Evolutionary conservation across 2,888 invertebrate genomes (phyloP), one percentile per base, ranked within the genome.

Genomic region (Mystacides longicornis): DNA sequence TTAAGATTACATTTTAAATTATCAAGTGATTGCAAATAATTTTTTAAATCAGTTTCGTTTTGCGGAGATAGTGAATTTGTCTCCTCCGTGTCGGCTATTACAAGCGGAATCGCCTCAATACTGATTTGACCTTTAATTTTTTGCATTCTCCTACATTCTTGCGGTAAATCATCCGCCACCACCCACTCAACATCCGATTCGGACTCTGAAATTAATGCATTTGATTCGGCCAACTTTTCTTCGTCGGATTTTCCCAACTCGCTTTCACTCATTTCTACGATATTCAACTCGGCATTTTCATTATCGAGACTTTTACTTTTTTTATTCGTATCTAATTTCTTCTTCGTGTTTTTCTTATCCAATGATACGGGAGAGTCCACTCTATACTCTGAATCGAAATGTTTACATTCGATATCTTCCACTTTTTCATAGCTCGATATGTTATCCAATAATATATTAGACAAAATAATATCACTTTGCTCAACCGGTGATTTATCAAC

Each of bases 181-280:
- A 82, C 83, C 75, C 79, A 80, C 63, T 83, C 81, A 33, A 78
- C 69, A 62, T 84, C 84, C 1, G 81, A 79, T 55, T 83, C 84
- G 20, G 78, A 81, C 68, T 86, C 86, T 37, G 81, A 78, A 14
- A 87, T 74, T 22, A 85, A 67, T 11, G 80, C 74, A 63, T 74
- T 74, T 63, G 71, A 73, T 54, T 78, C 76, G 53, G 74, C 70
- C 55, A 78, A 65, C 56, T 64, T 67, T 27, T 69, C 68, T 52
- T 68, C 65, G 57, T 69, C 71, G 47, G 62, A 60, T 20, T 65
- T 62, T 50, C 55, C 58, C 48, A 42, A 54, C 49, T 56, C 73
- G 2, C 23, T 18, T 54, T 73, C 75, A 16, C 69, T 69, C 46
- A 77, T 66, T 65, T 77, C 77, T 53, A 69, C 67, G 55, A 77